Evolutionary conservation across 2,113 vertebrate genomes (phyloP).

Genomic region (Turdus rufiventris): DNA sequence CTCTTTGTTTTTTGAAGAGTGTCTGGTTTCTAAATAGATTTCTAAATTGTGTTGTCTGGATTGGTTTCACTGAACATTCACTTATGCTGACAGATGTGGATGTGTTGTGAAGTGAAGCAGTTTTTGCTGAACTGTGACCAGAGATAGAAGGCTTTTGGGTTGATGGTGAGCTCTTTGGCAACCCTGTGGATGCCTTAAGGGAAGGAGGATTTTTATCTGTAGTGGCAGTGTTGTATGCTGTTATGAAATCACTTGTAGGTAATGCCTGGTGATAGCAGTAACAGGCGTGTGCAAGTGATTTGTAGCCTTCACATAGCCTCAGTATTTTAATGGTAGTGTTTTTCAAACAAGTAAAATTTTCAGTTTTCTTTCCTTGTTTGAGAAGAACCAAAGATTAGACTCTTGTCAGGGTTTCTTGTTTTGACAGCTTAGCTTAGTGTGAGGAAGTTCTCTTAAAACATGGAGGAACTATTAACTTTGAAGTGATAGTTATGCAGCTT

Average conservation of each 20-base stretch:
- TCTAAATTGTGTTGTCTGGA: not conserved
- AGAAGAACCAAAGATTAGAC: not conserved
- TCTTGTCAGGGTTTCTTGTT: not conserved
- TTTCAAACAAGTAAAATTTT: not conserved
- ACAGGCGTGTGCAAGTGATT: not conserved
- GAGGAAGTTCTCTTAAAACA: not conserved
- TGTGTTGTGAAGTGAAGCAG: not conserved
- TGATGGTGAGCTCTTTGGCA: not conserved
- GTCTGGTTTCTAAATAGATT: not conserved
- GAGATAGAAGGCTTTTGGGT: not conserved
- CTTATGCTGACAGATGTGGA: not conserved
- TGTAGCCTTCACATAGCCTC: not conserved
- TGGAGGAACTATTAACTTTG: not conserved
- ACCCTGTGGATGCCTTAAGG: not conserved
- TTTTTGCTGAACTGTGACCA: not conserved
- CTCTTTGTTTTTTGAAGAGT: not conserved
- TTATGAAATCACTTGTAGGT: not conserved
- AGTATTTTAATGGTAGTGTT: not conserved
- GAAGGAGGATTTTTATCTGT: not conserved
- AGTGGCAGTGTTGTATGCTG: not conserved
- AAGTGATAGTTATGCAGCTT: not conserved
- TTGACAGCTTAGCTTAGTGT: not conserved
- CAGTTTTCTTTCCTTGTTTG: not conserved
- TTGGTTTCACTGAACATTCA: not conserved
- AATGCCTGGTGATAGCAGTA: not conserved